Conservation (phyloP, 1,140 invertebrate species). For the Mercenaria mercenaria region DNA sequence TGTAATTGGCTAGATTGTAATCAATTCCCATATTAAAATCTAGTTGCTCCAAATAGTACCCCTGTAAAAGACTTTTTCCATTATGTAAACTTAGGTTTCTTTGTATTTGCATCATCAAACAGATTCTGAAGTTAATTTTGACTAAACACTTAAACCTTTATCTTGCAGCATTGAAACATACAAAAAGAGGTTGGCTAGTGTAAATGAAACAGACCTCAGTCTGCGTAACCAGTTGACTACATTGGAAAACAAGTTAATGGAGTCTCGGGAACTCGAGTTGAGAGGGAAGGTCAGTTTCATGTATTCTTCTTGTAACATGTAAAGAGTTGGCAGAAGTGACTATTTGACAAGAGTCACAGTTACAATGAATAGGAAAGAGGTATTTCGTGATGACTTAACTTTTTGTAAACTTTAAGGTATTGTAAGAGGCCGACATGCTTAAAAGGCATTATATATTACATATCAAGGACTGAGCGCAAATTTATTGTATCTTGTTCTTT, state of each 20-base stretch:
- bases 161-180: constrained; percentile 35
- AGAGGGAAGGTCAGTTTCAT: constrained; percentile 32
- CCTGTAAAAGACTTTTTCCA: too few species aligned
- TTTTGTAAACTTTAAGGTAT: background rate
- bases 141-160: too few species aligned
- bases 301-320: background rate
- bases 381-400: background rate
- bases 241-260: constrained; percentile 37
- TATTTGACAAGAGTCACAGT: background rate
- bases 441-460: background rate
- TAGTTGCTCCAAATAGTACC: background rate
- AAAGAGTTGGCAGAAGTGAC: background rate
- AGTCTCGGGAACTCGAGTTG: constrained; percentile 24
- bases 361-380: too few species aligned
- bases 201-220: constrained; percentile 41
- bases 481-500: too few species aligned
- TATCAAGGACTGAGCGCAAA: background rate
- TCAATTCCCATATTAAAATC: too few species aligned
- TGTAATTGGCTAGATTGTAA: too few species aligned
- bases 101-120: too few species aligned
- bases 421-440: background rate
- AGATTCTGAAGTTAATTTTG: too few species aligned
- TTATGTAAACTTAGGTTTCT: too few species aligned
- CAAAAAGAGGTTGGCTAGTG: constrained; percentile 1
- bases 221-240: constrained; percentile 3